Base-by-base conservation (phyloP, 2,888 invertebrate genomes). In the Torymus tubicola region DNA sequence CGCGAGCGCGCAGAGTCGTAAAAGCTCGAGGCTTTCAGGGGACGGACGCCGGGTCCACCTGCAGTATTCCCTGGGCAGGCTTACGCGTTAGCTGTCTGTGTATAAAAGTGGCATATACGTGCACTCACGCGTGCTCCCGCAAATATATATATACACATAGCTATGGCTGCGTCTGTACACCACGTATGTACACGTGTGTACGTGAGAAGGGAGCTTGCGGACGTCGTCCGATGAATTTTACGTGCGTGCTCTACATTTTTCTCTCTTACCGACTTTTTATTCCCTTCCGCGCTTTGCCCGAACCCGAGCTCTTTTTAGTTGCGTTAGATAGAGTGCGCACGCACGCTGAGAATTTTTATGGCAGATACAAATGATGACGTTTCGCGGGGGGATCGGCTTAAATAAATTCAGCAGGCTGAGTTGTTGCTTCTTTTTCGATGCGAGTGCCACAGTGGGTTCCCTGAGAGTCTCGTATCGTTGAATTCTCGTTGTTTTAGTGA, bases 141-240 rank as follows among this genome's bases (percentile, higher is more conserved):
- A 60, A 42, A 42, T 42, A 42, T 42, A 42, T 42, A 42, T 42
- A 42, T 42, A 42, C 8, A 42, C 42, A 8, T 42, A 8, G 42
- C 42, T 42, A 42, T 42, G 42, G 42, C 42, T 42, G 8, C 1
- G 42, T 61, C n/a, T 18, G 0, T 16, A 18, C 14, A 2, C n/a
- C 18, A n/a, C 12, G 2, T 21, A 11, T 53, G 24, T 52, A 60
- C 68, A 24, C 11, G 42, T 61, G n/a, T 24, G 60, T 42, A 16
- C 52, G 42, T n/a, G n/a, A 42, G 42, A 8, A 42, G 42, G 55
- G 63, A 55, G n/a, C 50, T 75, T 53, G 67, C 67, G 55, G 55
- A 63, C 53, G 67, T 64, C 64, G 58, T 55, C 55, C 70, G 42
- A 80, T 80, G 75, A 80, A 80, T 75, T 75, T 71, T 65, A 80